A percentile compares a stretch with the other conserved stretches of the same genome.
Conservation (phyloP, 2,797 vertebrate species). For the Sebastes kiyomatsui region DNA sequence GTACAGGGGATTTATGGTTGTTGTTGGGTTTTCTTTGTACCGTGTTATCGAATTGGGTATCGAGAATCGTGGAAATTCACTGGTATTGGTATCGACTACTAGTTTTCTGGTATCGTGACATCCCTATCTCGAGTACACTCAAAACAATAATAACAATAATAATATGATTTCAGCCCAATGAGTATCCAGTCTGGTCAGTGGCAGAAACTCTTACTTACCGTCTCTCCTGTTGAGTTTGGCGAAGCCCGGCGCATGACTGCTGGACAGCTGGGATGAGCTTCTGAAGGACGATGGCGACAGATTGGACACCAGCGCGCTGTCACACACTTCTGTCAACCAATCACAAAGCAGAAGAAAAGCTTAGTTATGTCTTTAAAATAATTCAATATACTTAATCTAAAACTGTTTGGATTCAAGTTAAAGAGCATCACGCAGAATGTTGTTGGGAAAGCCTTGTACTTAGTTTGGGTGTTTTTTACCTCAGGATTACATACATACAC, state of each 20-base stretch:
- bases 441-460: neutral
- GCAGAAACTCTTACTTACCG: conserved; percentile 57
- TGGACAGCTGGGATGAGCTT: conserved; percentile 79
- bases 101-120: no score
- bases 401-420: neutral
- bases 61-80: no score
- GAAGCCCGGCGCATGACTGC: conserved; percentile 77
- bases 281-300: conserved; percentile 75
- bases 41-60: no score
- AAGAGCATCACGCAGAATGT: neutral
- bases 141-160: neutral
- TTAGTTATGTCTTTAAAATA: neutral
- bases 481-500: no score
- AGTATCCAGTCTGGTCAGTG: neutral
- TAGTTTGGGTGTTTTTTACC: neutral
- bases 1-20: no score
- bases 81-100: no score
- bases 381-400: neutral
- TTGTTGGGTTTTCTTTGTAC: no score
- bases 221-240: conserved; percentile 82
- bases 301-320: conserved; percentile 73
- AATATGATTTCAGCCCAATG: no score
- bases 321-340: conserved; percentile 72
- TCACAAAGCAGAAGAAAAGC: conserved; percentile 15
- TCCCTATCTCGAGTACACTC: no score